phyloP scores from a whole-genome alignment of 2,888 invertebrate species.

The Prosopocoilus inquinatus region DNA sequence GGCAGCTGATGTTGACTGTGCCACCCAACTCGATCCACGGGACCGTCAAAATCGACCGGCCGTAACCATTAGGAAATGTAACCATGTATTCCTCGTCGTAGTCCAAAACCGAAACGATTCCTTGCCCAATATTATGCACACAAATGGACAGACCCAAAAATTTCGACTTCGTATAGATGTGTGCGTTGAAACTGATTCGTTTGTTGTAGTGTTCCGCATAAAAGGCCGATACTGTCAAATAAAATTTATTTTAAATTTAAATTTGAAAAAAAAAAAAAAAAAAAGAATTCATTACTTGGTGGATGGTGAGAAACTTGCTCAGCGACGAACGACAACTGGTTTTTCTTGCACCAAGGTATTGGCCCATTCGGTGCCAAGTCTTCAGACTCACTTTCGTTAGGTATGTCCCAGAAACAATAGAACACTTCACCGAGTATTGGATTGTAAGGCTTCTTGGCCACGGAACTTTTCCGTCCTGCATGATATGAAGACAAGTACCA shows the following conservation, averaged over 20 bases:
- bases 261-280: constrained; percentile 26
- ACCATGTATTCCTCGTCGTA: constrained; percentile 91
- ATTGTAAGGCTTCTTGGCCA: constrained; percentile 99
- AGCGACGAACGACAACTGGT: constrained; percentile 91
- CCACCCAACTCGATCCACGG: constrained; percentile 99
- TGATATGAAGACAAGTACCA: constrained; percentile 99
- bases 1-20: constrained; percentile 83
- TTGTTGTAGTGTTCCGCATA: constrained; percentile 95
- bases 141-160: constrained; percentile 97
- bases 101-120: constrained; percentile 85
- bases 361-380: constrained; percentile 67
- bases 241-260: background rate
- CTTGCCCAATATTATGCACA: constrained; percentile 96
- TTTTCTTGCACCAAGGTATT: constrained; percentile 83
- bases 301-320: constrained; percentile 99
- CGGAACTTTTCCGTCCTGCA: constrained; percentile 94
- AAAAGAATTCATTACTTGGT: constrained; percentile 83
- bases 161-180: constrained; percentile 99
- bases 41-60: constrained; percentile 93
- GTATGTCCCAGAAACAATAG: constrained; percentile 79
- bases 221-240: constrained; percentile 84
- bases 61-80: constrained; percentile 98
- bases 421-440: constrained; percentile 97
- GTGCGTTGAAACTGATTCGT: constrained; percentile 88
- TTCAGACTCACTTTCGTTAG: constrained; percentile 22